Percentiles rank a stretch among this genome's conserved stretches.
These are phyloP conservation scores for Anomalospiza imberbis DNA, from an alignment of 2,797 vertebrate genomes.

Conservation along the genomic window DNA sequence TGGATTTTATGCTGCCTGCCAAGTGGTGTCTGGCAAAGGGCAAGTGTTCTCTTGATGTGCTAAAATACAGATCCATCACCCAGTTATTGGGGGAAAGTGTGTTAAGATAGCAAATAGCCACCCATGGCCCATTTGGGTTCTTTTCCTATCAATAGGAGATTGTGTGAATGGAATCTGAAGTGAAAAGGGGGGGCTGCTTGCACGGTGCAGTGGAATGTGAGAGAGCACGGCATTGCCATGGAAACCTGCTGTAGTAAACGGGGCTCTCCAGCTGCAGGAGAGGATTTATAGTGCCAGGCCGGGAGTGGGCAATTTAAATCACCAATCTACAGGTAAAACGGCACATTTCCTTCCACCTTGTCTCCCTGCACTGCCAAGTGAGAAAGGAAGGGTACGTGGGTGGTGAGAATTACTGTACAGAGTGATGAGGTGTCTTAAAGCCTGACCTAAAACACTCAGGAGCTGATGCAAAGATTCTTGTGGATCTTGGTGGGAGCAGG, in stretches of 20 bases:
- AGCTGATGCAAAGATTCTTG: background rate
- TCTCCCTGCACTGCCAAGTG: background rate
- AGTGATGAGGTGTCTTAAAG: background rate
- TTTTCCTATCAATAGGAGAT: background rate
- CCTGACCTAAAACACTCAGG: background rate
- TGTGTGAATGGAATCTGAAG: constrained; percentile 53
- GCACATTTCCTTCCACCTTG: background rate
- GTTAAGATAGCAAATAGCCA: background rate
- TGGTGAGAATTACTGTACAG: background rate
- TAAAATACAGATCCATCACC: background rate
- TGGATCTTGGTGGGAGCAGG: background rate
- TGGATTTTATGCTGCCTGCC: background rate
- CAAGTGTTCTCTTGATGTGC: background rate
- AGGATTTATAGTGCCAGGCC: constrained; percentile 3
- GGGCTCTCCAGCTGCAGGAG: constrained; percentile 11
- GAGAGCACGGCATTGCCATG: constrained; percentile 49
- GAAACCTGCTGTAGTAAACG: constrained; percentile 37
- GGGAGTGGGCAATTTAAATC: background rate
- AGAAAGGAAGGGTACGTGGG: background rate
- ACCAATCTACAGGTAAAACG: background rate
- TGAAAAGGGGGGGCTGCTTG: background rate
- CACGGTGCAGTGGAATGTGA: background rate
- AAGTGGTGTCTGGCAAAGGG: background rate
- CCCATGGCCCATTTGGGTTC: background rate
- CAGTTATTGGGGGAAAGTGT: background rate